Conservation (phyloP, 2,113 vertebrate genomes). For the Neolamprologus longior region DNA sequence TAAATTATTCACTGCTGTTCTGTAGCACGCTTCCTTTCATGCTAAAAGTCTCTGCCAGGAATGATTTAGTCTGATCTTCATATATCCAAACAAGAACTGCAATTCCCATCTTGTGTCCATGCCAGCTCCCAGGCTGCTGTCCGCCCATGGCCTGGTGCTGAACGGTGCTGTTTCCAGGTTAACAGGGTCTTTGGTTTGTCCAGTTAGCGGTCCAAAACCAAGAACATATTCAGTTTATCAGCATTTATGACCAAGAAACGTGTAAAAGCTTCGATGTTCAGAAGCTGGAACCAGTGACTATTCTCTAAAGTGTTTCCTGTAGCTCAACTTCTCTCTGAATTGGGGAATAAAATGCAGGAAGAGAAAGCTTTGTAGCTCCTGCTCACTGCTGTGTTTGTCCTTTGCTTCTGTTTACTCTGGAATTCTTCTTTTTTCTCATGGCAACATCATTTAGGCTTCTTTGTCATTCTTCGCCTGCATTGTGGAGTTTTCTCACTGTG, state of each 20-base stretch:
- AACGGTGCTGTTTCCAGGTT: background rate
- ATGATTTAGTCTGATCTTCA: background rate
- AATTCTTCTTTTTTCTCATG: conserved; percentile 32
- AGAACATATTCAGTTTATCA: background rate
- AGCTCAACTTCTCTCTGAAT: background rate
- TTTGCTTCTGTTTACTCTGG: conserved; percentile 4
- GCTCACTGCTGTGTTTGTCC: background rate
- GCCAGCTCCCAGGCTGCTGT: background rate
- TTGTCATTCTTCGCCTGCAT: background rate
- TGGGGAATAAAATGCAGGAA: background rate
- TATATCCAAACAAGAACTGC: background rate
- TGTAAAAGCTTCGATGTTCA: background rate
- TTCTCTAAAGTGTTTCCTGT: background rate
- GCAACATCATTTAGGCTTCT: conserved; percentile 10
- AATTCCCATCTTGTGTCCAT: background rate
- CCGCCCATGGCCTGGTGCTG: background rate
- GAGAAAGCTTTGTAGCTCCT: background rate
- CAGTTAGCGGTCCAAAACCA: background rate
- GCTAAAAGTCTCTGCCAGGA: background rate
- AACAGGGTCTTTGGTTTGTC: background rate
- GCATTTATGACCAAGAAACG: background rate
- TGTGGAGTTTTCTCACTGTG: background rate
- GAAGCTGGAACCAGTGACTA: background rate
- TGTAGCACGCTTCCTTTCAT: background rate
- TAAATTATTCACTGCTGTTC: conserved; percentile 20